Base-by-base conservation (phyloP, 2,888 invertebrate genomes). In the Acleris sparsana region DNA sequence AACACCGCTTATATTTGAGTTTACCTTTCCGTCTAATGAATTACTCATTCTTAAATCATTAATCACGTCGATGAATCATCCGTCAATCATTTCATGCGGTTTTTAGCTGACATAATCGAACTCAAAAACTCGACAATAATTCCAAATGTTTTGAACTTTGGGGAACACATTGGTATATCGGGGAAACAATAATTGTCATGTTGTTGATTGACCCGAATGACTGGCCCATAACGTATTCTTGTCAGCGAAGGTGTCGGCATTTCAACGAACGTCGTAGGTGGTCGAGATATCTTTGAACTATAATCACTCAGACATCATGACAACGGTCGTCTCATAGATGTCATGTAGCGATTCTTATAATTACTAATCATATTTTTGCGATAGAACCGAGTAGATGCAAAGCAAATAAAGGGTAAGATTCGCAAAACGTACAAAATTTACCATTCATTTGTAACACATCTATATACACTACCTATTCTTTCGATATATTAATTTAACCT, bases 341-440 rank as follows among this genome's bases (percentile, higher is more conserved):
- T 57, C 63, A 17, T 20, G 16, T 59, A 48, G 22, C 58, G 25
- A n/a, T 53, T 59, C 59, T 59, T 46, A 44, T 63, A 39, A 39
- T 39, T 3, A 39, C 13, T 39, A 39, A 9, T 13, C 4, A 13
- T 63, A 46, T 25, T 58, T 16, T 39, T 25, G 1, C 39, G 39
- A 39, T 25, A 25, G 22, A 25, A 25, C 13, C 13, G 9, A 33
- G 9, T 3, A 9, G 2, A 33, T 4, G 39, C 39, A 33, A 11
- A 33, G 33, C 33, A 33, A 33, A 33, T 9, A 33, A 33, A 1
- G 33, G 11, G 33, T 33, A 33, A 11, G 2, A 39, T 39, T 13
- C 13, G 39, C 13, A 3, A 1, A 39, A 13, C 13, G 13, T 39
- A 3, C 13, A 39, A 33, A 39, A 39, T 39, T 39, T 4, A 39